Evolutionary conservation across 2,888 invertebrate genomes (phyloP), one percentile per base, ranked within the genome.

Genomic region (Pinctada fucata): DNA sequence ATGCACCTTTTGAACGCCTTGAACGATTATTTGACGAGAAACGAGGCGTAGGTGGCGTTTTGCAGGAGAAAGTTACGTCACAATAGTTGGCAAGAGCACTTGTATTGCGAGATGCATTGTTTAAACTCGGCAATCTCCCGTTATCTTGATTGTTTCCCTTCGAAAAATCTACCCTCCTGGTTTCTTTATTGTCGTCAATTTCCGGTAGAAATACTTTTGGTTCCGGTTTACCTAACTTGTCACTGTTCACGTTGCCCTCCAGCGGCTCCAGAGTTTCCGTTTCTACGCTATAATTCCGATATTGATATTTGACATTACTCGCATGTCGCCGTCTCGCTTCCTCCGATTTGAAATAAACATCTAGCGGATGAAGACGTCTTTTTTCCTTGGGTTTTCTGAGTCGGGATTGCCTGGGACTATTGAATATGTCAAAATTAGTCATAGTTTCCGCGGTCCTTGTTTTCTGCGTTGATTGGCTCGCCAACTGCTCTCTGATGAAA

Each of bases 251-350:
- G 2, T 47, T 64, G 13, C 16, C 65, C 50, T 16, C 49, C n/a
- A 13, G 58, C 16, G 52, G 66, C 45, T 76, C 73, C 8, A 68
- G 58, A 10, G 69, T 63, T 31, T 74, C 76, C 50, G 75, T 76
- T n/a, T 75, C 75, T 65, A 52, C 50, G 31, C 76, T 76, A 49
- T 74, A 79, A 49, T 76, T 74, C 76, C 79, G 76, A 3, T 75
- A 65, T 45, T 69, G 67, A 10, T 79, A 79, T 58, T 79, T 76
- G 49, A 70, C 74, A 13, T 75, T 72, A 3, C 45, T 65, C 13
- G 65, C 51, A 51, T 69, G 68, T 71, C 66, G 63, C 49, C 74
- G 68, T 8, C 79, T 31, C 3, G 69, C 73, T 3, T 58, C 69
- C 51, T 77, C 76, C 3, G 72, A 3, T 66, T 72, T 72, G 10